A percentile compares a stretch with the other conserved stretches of the same genome.
These are phyloP conservation scores for Moxostoma hubbsi DNA, from an alignment of 2,797 vertebrate species.

Conservation along the genomic window DNA sequence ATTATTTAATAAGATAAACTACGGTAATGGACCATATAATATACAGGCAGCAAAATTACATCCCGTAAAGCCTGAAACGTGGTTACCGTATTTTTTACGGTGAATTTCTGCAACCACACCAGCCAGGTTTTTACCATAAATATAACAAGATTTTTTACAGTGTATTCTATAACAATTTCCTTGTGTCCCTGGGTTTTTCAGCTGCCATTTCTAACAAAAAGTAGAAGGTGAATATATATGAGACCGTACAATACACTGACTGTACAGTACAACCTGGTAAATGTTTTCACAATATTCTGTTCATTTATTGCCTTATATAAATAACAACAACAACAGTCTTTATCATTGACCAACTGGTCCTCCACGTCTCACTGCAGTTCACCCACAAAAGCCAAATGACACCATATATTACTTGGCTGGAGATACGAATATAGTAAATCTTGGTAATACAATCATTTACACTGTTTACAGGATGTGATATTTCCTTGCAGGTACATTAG, in stretches of 20 bases:
- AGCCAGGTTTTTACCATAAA: too few relatives aligned
- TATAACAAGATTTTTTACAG: too few relatives aligned
- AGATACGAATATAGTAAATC: background rate
- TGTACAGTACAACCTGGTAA: slow-evolving; percentile 5
- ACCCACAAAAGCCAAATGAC: background rate
- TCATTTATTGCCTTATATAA: background rate
- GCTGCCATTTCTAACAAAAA: background rate
- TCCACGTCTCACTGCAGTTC: background rate
- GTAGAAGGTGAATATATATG: slow-evolving; percentile 3
- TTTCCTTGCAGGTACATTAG: background rate
- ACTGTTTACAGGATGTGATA: background rate
- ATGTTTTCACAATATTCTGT: background rate
- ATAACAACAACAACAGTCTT: background rate
- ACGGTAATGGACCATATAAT: too few relatives aligned
- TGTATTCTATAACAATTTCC: background rate
- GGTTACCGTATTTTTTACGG: too few relatives aligned
- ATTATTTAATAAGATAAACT: too few relatives aligned
- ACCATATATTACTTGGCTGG: slow-evolving; percentile 17
- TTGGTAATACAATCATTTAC: background rate
- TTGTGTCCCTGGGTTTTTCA: background rate
- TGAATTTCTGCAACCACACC: too few relatives aligned
- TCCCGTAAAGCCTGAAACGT: too few relatives aligned
- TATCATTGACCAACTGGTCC: too few relatives aligned
- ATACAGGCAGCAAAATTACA: too few relatives aligned
- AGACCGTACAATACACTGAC: background rate